Percentiles rank a stretch among this genome's conserved stretches.
Conservation (phyloP, 2,797 vertebrate species). For the Helostoma temminkii region DNA sequence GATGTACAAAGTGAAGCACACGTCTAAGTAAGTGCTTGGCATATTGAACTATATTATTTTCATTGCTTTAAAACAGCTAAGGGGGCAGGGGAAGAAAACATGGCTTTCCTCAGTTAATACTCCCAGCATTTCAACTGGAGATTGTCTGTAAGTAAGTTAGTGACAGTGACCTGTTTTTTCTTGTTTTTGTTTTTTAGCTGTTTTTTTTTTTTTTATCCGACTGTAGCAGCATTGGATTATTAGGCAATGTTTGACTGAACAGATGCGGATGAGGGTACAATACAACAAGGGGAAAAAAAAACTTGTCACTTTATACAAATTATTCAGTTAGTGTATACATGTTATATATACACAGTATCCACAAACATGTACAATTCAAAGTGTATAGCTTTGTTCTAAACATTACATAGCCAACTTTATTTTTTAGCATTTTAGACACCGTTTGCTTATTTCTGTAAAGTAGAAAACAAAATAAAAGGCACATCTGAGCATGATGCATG, state of each 20-base stretch:
- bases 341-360: slow-evolving; percentile 81
- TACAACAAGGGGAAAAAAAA: slow-evolving; percentile 52
- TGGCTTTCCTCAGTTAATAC: slow-evolving; percentile 73
- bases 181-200: background rate
- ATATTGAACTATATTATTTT: slow-evolving; percentile 57
- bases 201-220: slow-evolving; percentile 55
- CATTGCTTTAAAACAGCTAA: slow-evolving; percentile 67
- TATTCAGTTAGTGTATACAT: slow-evolving; percentile 83
- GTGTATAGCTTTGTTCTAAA: slow-evolving; percentile 90
- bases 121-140: slow-evolving; percentile 72
- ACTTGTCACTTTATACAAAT: slow-evolving; percentile 84
- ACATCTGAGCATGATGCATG: slow-evolving; percentile 90
- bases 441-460: slow-evolving; percentile 85
- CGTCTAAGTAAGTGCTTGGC: slow-evolving; percentile 71
- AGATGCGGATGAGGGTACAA: slow-evolving; percentile 68
- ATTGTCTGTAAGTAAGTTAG: slow-evolving; percentile 83
- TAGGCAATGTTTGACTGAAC: slow-evolving; percentile 71
- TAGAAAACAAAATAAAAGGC: slow-evolving; percentile 92
- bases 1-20: slow-evolving; percentile 74
- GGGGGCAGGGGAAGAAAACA: slow-evolving; percentile 31
- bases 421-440: slow-evolving; percentile 82
- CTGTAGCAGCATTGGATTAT: slow-evolving; percentile 79
- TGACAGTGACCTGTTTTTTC: slow-evolving; percentile 66
- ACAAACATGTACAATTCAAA: slow-evolving; percentile 90
- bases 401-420: slow-evolving; percentile 89